Evolutionary conservation across 1,140 invertebrate genomes (phyloP), one percentile per base, ranked within the genome.

Genomic region (Stegodyphus mimosarum): DNA sequence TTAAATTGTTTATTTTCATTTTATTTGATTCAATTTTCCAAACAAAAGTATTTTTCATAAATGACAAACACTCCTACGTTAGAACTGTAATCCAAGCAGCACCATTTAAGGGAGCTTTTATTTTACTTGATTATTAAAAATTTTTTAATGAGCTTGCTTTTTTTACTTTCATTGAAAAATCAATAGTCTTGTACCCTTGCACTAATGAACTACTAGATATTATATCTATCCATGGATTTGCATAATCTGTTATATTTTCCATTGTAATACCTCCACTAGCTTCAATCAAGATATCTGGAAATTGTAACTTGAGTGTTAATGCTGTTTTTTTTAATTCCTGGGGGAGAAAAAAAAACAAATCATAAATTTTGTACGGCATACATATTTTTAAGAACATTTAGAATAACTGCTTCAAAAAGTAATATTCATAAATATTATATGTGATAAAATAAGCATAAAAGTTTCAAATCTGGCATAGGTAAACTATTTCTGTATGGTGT

Each of bases 101-200:
- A 33, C 33, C 33, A 1, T 3, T 33, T 33, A n/a, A n/a, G n/a
- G n/a, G n/a, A n/a, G n/a, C n/a, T n/a, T n/a, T n/a, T n/a, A n/a
- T 60, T 9, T 60, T 11, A 15, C 4, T 60, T 60, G 2, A 60
- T 11, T 11, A 60, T 11, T 60, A 9, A 60, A 60, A 60, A 60
- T 17, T 70, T 70, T 70, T 33, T 33, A 1, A 84, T 75, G 33
- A 15, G 1, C 33, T 33, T 33, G 1, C 33, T 33, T 33, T 33
- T 33, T 33, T 33, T 33, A 92, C 90, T 88, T 92, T 92, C 84
- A 92, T 88, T 18, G 91, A 91, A 75, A 91, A 90, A 88, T 92
- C 91, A 0, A 91, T 87, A 33, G 89, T 89, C 7, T 87, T 84
- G 87, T 92, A 92, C 11, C 91, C 91, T 79, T 92, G 91, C n/a